A percentile compares a stretch with the other conserved stretches of the same genome.
Conservation (phyloP, 2,797 vertebrate species). For the Delichon dasypus region DNA sequence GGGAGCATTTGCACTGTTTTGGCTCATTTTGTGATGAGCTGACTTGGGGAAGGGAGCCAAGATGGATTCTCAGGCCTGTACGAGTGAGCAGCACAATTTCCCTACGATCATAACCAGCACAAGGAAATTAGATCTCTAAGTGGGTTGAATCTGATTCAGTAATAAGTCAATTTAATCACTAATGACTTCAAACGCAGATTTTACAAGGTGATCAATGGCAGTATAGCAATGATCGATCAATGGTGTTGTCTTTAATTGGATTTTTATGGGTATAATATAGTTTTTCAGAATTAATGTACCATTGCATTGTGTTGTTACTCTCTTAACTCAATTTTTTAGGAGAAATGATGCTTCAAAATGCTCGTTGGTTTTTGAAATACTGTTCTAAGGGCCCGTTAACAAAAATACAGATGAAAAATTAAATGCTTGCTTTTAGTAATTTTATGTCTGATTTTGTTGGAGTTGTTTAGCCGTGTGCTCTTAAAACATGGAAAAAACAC, state of each 20-base stretch:
- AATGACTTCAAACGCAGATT: slow-evolving; percentile 67
- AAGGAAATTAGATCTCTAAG: slow-evolving; percentile 51
- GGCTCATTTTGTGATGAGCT: not conserved
- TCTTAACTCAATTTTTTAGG: slow-evolving; percentile 57
- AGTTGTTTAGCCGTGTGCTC: not conserved
- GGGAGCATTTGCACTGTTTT: not conserved
- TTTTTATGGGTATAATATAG: slow-evolving; percentile 66
- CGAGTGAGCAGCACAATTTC: slow-evolving; percentile 47
- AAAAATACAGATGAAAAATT: slow-evolving; percentile 46
- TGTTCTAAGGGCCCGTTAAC: slow-evolving; percentile 27
- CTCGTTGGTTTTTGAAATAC: slow-evolving; percentile 47
- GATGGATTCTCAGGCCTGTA: slow-evolving; percentile 20
- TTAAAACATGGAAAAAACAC: not conserved
- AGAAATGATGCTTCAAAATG: slow-evolving; percentile 53
- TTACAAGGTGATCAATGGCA: slow-evolving; percentile 66
- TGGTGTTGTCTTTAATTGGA: slow-evolving; percentile 65
- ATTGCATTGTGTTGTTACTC: slow-evolving; percentile 59
- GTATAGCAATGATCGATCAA: slow-evolving; percentile 55
- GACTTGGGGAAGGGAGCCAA: not conserved
- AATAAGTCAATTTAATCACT: slow-evolving; percentile 69
- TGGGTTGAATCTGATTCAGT: slow-evolving; percentile 62
- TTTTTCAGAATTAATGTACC: slow-evolving; percentile 70
- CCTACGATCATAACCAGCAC: slow-evolving; percentile 1
- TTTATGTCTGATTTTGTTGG: slow-evolving; percentile 11
- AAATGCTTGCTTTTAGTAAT: slow-evolving; percentile 34